Evolutionary conservation across 1,140 invertebrate species (phyloP).

Genomic region (Listronotus oregonensis): DNA sequence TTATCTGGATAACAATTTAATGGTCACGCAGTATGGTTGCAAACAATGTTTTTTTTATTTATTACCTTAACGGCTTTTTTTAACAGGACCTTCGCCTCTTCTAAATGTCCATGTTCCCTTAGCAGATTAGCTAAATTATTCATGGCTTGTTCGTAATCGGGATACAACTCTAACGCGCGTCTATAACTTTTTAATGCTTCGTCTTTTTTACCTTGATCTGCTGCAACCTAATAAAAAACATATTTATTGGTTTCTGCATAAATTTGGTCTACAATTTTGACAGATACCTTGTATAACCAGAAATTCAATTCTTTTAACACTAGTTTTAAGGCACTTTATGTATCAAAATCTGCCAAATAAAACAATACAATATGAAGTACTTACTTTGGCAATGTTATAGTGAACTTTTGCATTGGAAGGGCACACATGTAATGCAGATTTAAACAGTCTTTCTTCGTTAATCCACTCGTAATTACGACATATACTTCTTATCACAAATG

Average conservation of each 20-base stretch:
- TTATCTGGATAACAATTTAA: too few relatives aligned
- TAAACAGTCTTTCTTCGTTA: slow-evolving; percentile 74
- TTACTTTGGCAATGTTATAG: slow-evolving; percentile 89
- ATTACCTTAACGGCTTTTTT: slow-evolving; percentile 74
- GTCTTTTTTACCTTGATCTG: slow-evolving; percentile 71
- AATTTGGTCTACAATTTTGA: too few relatives aligned
- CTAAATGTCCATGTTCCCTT: slow-evolving; percentile 73
- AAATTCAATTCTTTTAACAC: too few relatives aligned
- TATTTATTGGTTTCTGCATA: too few relatives aligned
- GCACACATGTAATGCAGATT: slow-evolving; percentile 75
- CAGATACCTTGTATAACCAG: too few relatives aligned
- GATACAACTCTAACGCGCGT: slow-evolving; percentile 67
- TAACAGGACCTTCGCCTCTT: slow-evolving; percentile 79
- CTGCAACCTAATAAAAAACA: slow-evolving; percentile 59
- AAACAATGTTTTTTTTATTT: slow-evolving; percentile 53
- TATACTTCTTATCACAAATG: slow-evolving; percentile 62
- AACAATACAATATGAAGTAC: background rate
- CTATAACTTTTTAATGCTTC: slow-evolving; percentile 78
- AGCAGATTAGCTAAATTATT: slow-evolving; percentile 96
- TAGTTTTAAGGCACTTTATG: too few relatives aligned
- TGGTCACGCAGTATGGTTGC: too few relatives aligned
- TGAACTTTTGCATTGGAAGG: slow-evolving; percentile 94
- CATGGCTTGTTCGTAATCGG: slow-evolving; percentile 93
- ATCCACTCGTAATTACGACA: slow-evolving; percentile 80
- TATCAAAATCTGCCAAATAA: too few relatives aligned